Evolutionary conservation across 2,888 invertebrate genomes (phyloP).

Genomic region (Phytoseiulus persimilis): DNA sequence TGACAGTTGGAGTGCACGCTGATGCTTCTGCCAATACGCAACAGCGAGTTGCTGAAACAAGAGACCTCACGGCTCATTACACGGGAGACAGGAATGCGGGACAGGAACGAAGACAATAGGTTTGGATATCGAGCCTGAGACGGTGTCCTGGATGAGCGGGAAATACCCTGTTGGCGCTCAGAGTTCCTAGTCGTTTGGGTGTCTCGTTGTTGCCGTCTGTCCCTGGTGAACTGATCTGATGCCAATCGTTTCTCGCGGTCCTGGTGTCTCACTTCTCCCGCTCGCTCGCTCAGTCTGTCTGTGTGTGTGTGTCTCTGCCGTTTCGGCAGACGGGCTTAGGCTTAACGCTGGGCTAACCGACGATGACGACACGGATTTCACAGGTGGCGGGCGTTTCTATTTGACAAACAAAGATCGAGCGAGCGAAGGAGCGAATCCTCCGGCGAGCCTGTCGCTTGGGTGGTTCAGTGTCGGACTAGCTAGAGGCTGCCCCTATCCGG

Average conservation of each 20-base stretch:
- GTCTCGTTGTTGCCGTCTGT: not conserved
- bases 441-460: not conserved
- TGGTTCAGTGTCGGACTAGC: not conserved
- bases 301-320: not conserved
- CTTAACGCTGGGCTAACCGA: not conserved
- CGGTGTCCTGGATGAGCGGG: too few relatives aligned
- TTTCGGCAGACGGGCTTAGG: not conserved
- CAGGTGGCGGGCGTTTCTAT: slow-evolving; percentile 5
- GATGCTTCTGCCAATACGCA: not conserved
- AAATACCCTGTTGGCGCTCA: too few relatives aligned
- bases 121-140: not conserved
- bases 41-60: not conserved
- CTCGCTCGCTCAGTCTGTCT: not conserved
- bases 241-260: not conserved
- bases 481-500: not conserved
- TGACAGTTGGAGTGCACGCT: not conserved
- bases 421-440: not conserved
- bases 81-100: not conserved
- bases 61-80: slow-evolving; percentile 5
- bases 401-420: not conserved
- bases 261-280: not conserved
- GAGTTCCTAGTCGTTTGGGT: not conserved
- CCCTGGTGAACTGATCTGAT: not conserved
- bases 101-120: not conserved
- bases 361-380: slow-evolving; percentile 5